A percentile compares a stretch with the other conserved stretches of the same genome.
Conservation (phyloP, 2,888 invertebrate species). For the Hirtodrosophila histrioides region DNA sequence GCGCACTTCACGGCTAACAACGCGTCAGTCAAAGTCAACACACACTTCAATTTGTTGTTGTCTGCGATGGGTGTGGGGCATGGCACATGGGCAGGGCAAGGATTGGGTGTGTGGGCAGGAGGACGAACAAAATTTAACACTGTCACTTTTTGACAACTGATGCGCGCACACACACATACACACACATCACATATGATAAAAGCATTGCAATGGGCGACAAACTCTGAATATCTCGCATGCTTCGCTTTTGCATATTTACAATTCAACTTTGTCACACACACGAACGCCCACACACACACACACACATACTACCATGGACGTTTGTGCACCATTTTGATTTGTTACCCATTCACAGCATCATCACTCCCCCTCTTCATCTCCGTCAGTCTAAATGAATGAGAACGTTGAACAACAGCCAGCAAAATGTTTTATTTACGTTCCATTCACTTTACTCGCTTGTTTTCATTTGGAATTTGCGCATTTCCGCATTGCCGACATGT, state of each 20-base stretch:
- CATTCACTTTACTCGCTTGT: constrained; percentile 51
- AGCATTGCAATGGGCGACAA: constrained; percentile 50
- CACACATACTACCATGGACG: not conserved
- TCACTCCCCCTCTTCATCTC: not conserved
- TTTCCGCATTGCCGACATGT: constrained; percentile 77
- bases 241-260: constrained; percentile 65
- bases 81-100: not conserved
- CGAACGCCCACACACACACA: constrained; percentile 1
- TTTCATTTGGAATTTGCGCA: constrained; percentile 74
- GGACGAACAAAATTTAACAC: constrained; percentile 66
- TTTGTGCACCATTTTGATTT: constrained; percentile 68
- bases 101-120: constrained; percentile 7
- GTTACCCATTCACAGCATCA: constrained; percentile 24
- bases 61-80: not conserved
- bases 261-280: constrained; percentile 66
- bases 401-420: constrained; percentile 53
- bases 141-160: constrained; percentile 69
- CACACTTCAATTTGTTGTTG: constrained; percentile 60
- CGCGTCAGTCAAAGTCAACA: constrained; percentile 77
- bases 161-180: constrained; percentile 28
- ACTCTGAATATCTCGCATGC: constrained; percentile 42
- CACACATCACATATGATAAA: constrained; percentile 32
- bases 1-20: constrained; percentile 71
- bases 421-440: constrained; percentile 71
- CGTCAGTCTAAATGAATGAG: constrained; percentile 41